Percentiles rank a stretch among this genome's conserved stretches.
Evolutionary conservation across 2,888 invertebrate genomes (phyloP).

Genomic region (Drosophila histrio): DNA sequence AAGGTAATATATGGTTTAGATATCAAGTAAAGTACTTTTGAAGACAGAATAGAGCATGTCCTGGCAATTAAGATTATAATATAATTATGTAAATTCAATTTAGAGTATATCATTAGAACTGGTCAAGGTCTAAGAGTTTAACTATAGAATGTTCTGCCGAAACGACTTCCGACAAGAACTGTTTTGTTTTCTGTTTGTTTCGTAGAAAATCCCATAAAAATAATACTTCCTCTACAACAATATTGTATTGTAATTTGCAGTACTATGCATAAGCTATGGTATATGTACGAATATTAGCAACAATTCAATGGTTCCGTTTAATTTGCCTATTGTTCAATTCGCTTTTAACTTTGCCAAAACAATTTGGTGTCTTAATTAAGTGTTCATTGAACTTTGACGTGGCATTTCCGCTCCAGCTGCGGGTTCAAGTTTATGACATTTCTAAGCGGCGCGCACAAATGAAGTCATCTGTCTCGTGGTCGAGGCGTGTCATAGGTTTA

Average conservation of each 20-base stretch:
- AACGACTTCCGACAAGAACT: not conserved
- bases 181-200: not conserved
- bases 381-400: conserved; percentile 61
- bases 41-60: too few relatives aligned
- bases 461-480: conserved; percentile 59
- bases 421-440: conserved; percentile 75
- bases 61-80: too few relatives aligned
- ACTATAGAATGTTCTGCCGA: not conserved
- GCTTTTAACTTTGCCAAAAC: conserved; percentile 45
- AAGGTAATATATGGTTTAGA: too few relatives aligned
- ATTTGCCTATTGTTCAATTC: conserved; percentile 26
- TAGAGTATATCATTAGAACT: too few relatives aligned
- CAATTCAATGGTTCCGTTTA: conserved; percentile 14
- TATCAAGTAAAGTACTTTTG: too few relatives aligned
- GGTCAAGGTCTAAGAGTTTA: too few relatives aligned
- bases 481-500: conserved; percentile 66
- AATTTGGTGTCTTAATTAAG: conserved; percentile 51
- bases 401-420: conserved; percentile 52
- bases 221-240: not conserved
- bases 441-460: conserved; percentile 59
- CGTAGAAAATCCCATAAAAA: not conserved
- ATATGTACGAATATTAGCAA: conserved; percentile 9
- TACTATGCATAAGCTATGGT: not conserved
- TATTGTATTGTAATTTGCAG: not conserved
- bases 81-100: too few relatives aligned